A percentile compares a stretch with the other conserved stretches of the same genome.
Conservation (phyloP, 2,113 vertebrate genomes). For the Illadopsis cleaveri region DNA sequence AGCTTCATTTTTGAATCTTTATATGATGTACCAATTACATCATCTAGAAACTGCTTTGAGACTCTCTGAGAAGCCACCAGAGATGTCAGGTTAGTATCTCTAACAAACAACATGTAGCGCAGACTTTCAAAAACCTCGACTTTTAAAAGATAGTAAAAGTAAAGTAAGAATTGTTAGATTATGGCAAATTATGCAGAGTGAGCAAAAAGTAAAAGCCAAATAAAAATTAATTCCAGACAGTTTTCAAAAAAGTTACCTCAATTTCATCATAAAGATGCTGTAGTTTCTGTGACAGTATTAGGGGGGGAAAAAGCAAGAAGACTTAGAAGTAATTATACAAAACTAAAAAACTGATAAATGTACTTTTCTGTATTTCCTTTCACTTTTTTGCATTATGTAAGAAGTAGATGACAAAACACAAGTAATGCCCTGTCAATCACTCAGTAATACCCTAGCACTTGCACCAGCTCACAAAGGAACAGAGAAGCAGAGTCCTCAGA, state of each 20-base stretch:
- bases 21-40: constrained; percentile 16
- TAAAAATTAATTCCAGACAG: not conserved
- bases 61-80: not conserved
- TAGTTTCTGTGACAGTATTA: not conserved
- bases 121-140: accelerated
- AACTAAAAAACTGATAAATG: not conserved
- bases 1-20: constrained; percentile 3
- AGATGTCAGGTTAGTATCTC: not conserved
- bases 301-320: accelerated
- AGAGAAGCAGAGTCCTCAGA: not conserved
- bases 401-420: not conserved
- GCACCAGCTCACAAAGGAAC: not conserved
- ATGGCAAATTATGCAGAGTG: not conserved
- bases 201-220: not conserved
- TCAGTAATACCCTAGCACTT: not conserved
- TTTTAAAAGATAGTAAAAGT: not conserved
- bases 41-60: not conserved
- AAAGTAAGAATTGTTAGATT: not conserved
- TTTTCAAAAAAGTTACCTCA: not conserved
- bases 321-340: not conserved
- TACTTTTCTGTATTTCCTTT: not conserved
- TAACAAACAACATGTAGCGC: not conserved
- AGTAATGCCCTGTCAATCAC: not conserved
- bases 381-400: not conserved
- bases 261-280: not conserved